Conservation (phyloP, 1,140 invertebrate species). For the Nephila pilipes region DNA sequence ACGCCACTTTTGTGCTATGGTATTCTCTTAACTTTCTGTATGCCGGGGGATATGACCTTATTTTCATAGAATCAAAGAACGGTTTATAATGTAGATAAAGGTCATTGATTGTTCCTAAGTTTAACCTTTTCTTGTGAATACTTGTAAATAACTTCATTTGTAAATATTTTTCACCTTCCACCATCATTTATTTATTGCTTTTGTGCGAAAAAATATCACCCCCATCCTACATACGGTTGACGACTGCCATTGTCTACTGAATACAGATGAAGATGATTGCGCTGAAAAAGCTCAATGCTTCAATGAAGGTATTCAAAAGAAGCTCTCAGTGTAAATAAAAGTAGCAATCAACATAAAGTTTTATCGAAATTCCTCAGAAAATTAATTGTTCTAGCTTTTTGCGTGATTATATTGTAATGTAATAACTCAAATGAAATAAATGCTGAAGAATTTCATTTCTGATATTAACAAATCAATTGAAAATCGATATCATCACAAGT, state of each 20-base stretch:
- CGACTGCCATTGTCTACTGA: neutral
- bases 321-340: too few relatives aligned
- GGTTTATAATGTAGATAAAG: neutral
- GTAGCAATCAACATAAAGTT: too few relatives aligned
- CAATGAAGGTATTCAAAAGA: too few relatives aligned
- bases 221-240: neutral
- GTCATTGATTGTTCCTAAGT: neutral
- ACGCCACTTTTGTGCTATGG: neutral
- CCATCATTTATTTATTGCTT: neutral
- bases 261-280: neutral
- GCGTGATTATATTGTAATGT: too few relatives aligned
- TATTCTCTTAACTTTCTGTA: neutral
- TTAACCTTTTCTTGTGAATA: neutral
- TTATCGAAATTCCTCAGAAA: too few relatives aligned
- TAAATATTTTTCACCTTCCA: neutral
- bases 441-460: too few relatives aligned
- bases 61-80: neutral
- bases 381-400: too few relatives aligned
- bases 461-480: too few relatives aligned
- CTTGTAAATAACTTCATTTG: conserved; percentile 7
- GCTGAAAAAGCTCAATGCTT: too few relatives aligned
- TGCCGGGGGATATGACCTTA: neutral
- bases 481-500: too few relatives aligned
- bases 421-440: too few relatives aligned
- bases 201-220: neutral